Conservation (phyloP, 2,113 vertebrate species). For the Bos taurus region DNA sequence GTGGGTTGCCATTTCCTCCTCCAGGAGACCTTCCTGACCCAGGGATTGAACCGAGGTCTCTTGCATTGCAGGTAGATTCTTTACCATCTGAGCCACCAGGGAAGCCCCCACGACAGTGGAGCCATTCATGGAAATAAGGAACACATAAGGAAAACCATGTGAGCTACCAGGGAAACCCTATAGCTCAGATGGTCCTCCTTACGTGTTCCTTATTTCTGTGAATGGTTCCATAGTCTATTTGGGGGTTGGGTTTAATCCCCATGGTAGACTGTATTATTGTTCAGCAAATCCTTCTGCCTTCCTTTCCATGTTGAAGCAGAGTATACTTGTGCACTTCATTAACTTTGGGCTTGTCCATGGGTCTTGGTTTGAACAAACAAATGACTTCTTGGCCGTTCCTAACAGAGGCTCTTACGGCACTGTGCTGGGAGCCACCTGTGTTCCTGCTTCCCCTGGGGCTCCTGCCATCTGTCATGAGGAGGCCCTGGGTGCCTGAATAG, state of each 20-base stretch:
- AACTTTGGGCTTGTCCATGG: neutral
- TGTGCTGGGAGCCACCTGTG: neutral
- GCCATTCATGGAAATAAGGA: neutral
- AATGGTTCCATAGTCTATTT: neutral
- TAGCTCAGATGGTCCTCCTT: neutral
- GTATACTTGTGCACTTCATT: neutral
- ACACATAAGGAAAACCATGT: neutral
- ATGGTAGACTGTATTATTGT: neutral
- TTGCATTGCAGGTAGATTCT: neutral
- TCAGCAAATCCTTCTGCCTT: neutral
- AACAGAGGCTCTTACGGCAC: neutral
- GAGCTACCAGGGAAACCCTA: neutral
- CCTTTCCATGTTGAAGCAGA: neutral
- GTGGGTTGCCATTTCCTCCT: neutral
- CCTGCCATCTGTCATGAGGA: neutral
- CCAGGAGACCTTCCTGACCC: neutral
- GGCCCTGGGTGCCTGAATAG: neutral
- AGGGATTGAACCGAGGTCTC: neutral
- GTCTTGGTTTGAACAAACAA: neutral
- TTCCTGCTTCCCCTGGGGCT: neutral
- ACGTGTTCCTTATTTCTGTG: neutral
- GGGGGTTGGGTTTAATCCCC: neutral
- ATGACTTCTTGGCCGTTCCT: neutral
- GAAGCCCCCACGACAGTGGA: neutral
- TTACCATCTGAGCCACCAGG: neutral